Base-by-base conservation (phyloP, 2,797 vertebrate genomes). In the Fratercula arctica region DNA sequence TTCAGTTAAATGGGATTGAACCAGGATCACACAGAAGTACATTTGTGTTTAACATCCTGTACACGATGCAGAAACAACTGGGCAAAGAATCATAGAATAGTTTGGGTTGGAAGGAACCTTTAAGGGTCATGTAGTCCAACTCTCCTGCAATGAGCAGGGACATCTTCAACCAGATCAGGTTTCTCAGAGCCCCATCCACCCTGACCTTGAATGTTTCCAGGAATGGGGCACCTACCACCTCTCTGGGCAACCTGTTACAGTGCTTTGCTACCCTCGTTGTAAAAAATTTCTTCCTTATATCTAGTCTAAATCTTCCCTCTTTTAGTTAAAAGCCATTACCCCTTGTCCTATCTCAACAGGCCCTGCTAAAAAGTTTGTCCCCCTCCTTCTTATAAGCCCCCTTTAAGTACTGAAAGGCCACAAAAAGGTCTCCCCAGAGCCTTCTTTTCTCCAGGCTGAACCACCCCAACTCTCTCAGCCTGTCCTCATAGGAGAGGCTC, bases 1-100 rank as follows among this genome's bases (percentile, higher is more conserved):
- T 61, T 64, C 61, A 57, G 43, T 57, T 46, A 81, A 86, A 82
- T 20, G 20, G 31, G 54, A 78, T 6, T 56, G 81, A 81, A 35
- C 13, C 61, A 78, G 59, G n/a, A 59, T 75, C n/a, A 57, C 29
- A 7, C n/a, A 61, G 45, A 50, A 79, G 17, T 29, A 50, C 8
- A 1, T 48, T 60, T 48, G 33, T 57, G 59, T 60, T 91, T 67
- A 46, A 80, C 1, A 2, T 68, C 51, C 53, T 6, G 16, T n/a
- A 66, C 24, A 13, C 0, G 0, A 25, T 3, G 39, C 67, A 92
- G 56, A 63, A 70, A 48, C 37, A 59, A 67, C 1, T 7, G 2
- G 45, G 68, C 29, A 63, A 45, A 73, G 51, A 64, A 66, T 45
- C 31, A 45, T 9, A 45, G 31, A 66, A 66, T 24, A 45, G 41